Percentiles rank a stretch among this genome's conserved stretches.
Conservation (phyloP, 2,888 invertebrate species). For the Drosophila parthenogenetica region DNA sequence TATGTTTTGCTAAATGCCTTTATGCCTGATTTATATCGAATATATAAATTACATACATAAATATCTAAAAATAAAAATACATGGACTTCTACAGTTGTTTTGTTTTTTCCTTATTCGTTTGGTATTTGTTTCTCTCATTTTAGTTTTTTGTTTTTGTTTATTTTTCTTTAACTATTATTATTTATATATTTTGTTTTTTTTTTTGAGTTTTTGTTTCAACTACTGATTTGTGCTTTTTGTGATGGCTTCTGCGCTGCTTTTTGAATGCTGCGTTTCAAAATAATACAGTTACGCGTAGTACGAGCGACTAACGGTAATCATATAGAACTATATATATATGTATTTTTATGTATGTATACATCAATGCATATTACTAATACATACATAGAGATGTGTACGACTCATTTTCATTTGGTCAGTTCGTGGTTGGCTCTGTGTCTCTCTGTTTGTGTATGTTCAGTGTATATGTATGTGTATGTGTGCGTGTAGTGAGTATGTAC, state of each 20-base stretch:
- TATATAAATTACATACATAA: constrained; percentile 74
- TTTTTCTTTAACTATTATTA: constrained; percentile 39
- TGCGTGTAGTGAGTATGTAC: constrained; percentile 45
- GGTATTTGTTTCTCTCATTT: constrained; percentile 39
- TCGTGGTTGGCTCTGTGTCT: constrained; percentile 44
- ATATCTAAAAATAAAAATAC: constrained; percentile 71
- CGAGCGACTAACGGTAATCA: constrained; percentile 49
- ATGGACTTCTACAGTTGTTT: constrained; percentile 70
- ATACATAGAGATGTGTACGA: constrained; percentile 32
- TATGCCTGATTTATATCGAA: constrained; percentile 72
- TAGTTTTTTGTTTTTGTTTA: constrained; percentile 23
- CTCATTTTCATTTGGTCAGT: constrained; percentile 64
- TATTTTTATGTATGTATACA: constrained; percentile 32
- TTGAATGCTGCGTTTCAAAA: constrained; percentile 56
- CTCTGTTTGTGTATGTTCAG: constrained; percentile 23
- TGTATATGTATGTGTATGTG: constrained; percentile 24
- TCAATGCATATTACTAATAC: constrained; percentile 41
- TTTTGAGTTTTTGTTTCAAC: constrained; percentile 44
- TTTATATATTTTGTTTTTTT: constrained; percentile 20
- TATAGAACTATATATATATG: constrained; percentile 32
- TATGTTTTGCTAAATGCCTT: constrained; percentile 58
- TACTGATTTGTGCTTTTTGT: constrained; percentile 74
- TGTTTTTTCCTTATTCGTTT: constrained; percentile 15
- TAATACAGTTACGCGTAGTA: constrained; percentile 41
- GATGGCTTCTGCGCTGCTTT: constrained; percentile 70